phyloP scores from a whole-genome alignment of 2,797 vertebrate genomes.

The Benthosema pterotum region DNA sequence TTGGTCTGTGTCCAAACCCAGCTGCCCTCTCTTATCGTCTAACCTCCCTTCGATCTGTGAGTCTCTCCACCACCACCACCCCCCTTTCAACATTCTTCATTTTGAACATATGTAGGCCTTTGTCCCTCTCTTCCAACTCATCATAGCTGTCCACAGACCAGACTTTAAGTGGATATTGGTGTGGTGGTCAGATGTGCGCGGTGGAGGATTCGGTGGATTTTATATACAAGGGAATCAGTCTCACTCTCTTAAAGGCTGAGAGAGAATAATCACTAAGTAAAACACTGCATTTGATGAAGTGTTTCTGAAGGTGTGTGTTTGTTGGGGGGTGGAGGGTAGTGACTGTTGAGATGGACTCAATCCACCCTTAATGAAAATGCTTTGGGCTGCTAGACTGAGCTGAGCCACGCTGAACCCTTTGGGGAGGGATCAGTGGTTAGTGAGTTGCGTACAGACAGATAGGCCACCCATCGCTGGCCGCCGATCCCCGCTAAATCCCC shows the following conservation, averaged over 20 bases:
- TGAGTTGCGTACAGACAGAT: conserved; percentile 75
- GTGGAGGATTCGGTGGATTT: conserved; percentile 83
- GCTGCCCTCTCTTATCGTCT: conserved; percentile 9
- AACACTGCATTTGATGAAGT: conserved; percentile 99
- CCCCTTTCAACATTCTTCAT: conserved; percentile 29
- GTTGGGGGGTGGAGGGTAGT: conserved; percentile 44
- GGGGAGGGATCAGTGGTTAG: conserved; percentile 87
- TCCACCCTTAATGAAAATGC: conserved; percentile 99
- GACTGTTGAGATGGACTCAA: conserved; percentile 89
- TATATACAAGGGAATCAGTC: conserved; percentile 83
- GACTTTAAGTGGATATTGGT: conserved; percentile 94
- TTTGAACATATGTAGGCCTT: conserved; percentile 84
- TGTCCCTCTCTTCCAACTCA: conserved; percentile 86
- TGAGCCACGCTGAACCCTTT: conserved; percentile 84
- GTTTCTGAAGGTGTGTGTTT: conserved; percentile 95
- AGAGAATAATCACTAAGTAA: conserved; percentile 99
- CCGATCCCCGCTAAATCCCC: conserved; percentile 82
- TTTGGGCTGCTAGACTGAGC: conserved; percentile 92
- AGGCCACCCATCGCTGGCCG: conserved; percentile 85
- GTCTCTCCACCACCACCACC: conserved; percentile 21
- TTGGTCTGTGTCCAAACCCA: not conserved
- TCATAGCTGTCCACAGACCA: conserved; percentile 73
- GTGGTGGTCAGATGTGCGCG: conserved; percentile 86
- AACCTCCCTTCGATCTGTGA: conserved; percentile 24
- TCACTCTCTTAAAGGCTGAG: conserved; percentile 92